Conservation (phyloP, 2,797 vertebrate genomes). For the Anabacerthia variegaticeps region DNA sequence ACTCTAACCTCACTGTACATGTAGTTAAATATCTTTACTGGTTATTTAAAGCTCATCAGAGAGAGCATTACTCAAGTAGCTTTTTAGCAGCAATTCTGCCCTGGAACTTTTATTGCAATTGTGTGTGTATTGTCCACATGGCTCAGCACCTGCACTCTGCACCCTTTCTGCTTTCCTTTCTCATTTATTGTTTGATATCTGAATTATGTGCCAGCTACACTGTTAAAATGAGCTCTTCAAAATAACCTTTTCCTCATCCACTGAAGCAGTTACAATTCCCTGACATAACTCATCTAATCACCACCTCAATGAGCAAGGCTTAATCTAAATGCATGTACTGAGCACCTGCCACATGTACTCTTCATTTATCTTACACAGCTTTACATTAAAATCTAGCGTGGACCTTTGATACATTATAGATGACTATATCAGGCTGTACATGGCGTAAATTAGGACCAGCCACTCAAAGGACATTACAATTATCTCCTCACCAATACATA, state of each 20-base stretch:
- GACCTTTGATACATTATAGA: constrained; percentile 48
- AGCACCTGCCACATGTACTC: constrained; percentile 30
- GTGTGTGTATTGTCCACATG: not conserved
- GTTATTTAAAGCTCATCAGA: not conserved
- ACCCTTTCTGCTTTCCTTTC: not conserved
- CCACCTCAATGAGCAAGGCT: constrained; percentile 46
- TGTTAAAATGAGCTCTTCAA: constrained; percentile 15
- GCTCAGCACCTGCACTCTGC: not conserved
- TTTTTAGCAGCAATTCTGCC: not conserved
- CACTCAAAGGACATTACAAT: constrained; percentile 45
- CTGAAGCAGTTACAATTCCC: constrained; percentile 50
- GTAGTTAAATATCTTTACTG: not conserved
- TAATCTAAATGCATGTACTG: constrained; percentile 64
- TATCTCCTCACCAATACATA: constrained; percentile 26
- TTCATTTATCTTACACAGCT: constrained; percentile 14
- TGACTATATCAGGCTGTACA: constrained; percentile 42
- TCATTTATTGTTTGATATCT: constrained; percentile 9
- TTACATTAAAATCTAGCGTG: constrained; percentile 32
- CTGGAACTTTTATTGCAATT: not conserved
- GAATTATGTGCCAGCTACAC: constrained; percentile 2
- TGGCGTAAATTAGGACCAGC: not conserved
- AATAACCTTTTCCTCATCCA: constrained; percentile 47
- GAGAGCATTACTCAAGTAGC: not conserved
- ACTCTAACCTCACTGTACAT: not conserved
- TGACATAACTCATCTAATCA: constrained; percentile 67